phyloP scores from a whole-genome alignment of 2,888 invertebrate species.

The Steinernema carpocapsae region DNA sequence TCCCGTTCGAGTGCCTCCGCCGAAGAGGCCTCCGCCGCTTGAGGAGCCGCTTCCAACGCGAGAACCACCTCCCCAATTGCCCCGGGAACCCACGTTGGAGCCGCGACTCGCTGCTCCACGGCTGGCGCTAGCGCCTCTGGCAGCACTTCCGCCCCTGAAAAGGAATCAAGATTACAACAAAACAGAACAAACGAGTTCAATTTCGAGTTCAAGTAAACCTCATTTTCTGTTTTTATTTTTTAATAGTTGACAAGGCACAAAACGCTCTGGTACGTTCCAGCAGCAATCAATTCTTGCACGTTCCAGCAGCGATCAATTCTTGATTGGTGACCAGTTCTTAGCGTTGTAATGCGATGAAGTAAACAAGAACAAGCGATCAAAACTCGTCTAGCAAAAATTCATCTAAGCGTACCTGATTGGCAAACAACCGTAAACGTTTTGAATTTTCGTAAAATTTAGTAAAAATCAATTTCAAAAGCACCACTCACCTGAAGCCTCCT shows the following conservation, averaged over 20 bases:
- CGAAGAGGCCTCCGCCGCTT: too few species aligned
- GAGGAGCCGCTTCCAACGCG: neutral
- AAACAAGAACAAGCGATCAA: too few species aligned
- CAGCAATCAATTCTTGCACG: too few species aligned
- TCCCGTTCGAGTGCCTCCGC: neutral
- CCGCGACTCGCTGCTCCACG: slow-evolving; percentile 7
- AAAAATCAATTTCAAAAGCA: neutral
- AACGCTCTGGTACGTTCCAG: too few species aligned
- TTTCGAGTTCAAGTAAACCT: neutral
- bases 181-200: neutral
- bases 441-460: neutral
- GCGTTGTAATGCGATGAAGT: too few species aligned
- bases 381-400: too few species aligned
- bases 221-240: neutral
- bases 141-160: slow-evolving; percentile 15
- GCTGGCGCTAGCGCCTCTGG: slow-evolving; percentile 9
- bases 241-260: too few species aligned
- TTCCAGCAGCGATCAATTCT: too few species aligned
- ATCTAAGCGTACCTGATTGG: too few species aligned
- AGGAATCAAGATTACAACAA: neutral
- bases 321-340: too few species aligned
- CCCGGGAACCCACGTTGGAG: slow-evolving; percentile 1
- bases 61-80: slow-evolving; percentile 21
- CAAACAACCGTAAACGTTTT: too few species aligned
- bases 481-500: slow-evolving; percentile 15